These are phyloP conservation scores for Diplogasteroides magnus DNA, from an alignment of 1,140 invertebrate genomes.

Conservation along the genomic window DNA sequence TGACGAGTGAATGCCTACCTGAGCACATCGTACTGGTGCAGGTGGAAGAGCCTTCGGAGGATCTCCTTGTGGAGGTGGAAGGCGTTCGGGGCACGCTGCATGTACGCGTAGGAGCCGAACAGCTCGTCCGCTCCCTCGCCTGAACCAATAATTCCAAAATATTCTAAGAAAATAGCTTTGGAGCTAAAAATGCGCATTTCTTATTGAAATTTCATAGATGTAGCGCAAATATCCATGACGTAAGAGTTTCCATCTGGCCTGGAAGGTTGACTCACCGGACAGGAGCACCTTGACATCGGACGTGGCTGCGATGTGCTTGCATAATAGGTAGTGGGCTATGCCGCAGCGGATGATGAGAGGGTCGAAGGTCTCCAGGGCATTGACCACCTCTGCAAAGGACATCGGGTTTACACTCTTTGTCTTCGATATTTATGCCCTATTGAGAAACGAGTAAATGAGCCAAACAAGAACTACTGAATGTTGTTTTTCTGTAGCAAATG, in stretches of 20 bases:
- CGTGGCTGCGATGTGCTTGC: conserved; percentile 46
- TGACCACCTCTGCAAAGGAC: conserved; percentile 47
- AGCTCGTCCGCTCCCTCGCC: conserved; percentile 55
- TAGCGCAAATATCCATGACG: background rate
- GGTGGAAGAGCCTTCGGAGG: conserved; percentile 40
- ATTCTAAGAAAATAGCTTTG: conserved; percentile 1
- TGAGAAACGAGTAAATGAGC: too few relatives aligned
- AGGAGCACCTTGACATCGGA: conserved; percentile 53
- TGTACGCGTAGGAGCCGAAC: conserved; percentile 55
- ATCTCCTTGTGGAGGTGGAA: conserved; percentile 51
- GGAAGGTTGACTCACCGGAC: conserved; percentile 24
- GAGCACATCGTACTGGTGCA: conserved; percentile 54
- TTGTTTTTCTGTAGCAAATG: background rate
- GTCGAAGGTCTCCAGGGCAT: conserved; percentile 53
- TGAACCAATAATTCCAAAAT: conserved; percentile 10
- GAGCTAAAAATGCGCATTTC: too few relatives aligned
- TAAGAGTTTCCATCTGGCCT: background rate
- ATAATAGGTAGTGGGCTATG: conserved; percentile 50
- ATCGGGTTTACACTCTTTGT: too few relatives aligned
- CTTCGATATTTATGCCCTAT: too few relatives aligned
- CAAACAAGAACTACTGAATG: background rate
- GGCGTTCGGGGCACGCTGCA: conserved; percentile 49
- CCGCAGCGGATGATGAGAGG: conserved; percentile 53
- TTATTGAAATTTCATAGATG: too few relatives aligned
- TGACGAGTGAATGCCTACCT: background rate